A percentile compares a stretch with the other conserved stretches of the same genome.
Conservation (phyloP, 2,888 invertebrate genomes). For the Spatulosminthurus flaviceps region DNA sequence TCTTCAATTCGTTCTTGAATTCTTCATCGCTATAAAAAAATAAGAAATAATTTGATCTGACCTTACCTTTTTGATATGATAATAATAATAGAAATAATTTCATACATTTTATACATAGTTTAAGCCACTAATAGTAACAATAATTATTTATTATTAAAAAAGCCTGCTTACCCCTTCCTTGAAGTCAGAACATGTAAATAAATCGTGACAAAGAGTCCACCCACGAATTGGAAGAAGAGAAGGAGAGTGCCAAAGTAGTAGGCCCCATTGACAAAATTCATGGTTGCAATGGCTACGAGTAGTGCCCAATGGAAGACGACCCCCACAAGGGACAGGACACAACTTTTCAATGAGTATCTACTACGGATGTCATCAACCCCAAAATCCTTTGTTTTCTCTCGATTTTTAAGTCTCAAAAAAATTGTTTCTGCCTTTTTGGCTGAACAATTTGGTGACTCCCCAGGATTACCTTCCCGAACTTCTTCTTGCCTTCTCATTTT, state of each 20-base stretch:
- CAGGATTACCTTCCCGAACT: background rate
- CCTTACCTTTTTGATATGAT: no score
- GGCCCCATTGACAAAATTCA: background rate
- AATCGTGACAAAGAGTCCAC: constrained; percentile 23
- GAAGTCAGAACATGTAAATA: background rate
- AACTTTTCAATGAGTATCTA: background rate
- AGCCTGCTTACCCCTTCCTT: constrained; percentile 23
- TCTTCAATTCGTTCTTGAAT: constrained; percentile 18
- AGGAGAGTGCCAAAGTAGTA: constrained; percentile 2
- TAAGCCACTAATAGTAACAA: background rate
- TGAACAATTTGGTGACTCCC: background rate
- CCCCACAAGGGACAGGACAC: background rate
- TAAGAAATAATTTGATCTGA: no score
- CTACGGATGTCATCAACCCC: background rate
- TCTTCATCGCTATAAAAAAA: background rate
- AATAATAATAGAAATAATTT: background rate
- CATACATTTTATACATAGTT: background rate
- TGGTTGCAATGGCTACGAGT: background rate
- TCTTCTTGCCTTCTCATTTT: background rate
- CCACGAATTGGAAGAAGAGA: constrained; percentile 30
- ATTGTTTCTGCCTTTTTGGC: background rate
- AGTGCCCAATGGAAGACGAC: constrained; percentile 11
- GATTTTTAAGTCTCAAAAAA: background rate
- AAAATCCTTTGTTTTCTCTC: background rate
- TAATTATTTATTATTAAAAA: background rate